Evolutionary conservation across 1,140 invertebrate species (phyloP).

Genomic region (Macrocentrus cingulum): DNA sequence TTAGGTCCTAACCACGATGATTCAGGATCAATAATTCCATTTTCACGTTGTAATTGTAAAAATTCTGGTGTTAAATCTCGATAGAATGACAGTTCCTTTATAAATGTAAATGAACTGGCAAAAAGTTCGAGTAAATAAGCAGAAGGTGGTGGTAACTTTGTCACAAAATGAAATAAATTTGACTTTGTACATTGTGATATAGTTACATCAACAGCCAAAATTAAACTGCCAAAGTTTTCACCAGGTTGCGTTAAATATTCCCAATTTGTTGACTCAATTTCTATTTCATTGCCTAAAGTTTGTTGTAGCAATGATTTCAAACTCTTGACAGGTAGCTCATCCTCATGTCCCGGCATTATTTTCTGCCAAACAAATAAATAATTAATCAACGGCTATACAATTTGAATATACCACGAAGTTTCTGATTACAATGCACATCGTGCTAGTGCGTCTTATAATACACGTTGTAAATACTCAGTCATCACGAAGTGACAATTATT

Average conservation of each 20-base stretch:
- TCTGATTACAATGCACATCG: neutral
- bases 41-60: constrained; percentile 56
- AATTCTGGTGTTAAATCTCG: constrained; percentile 56
- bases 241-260: constrained; percentile 60
- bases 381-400: neutral
- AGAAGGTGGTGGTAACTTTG: constrained; percentile 63
- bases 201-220: constrained; percentile 54
- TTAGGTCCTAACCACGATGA: constrained; percentile 54
- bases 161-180: constrained; percentile 57
- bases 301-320: constrained; percentile 39
- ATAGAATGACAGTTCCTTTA: constrained; percentile 64
- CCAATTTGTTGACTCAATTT: constrained; percentile 42
- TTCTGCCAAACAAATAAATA: constrained; percentile 32
- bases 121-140: constrained; percentile 61
- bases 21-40: constrained; percentile 48
- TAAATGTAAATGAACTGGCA: constrained; percentile 62
- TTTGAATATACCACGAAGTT: neutral
- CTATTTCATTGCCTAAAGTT: constrained; percentile 32
- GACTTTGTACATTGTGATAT: constrained; percentile 35
- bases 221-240: constrained; percentile 66
- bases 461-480: too few species aligned
- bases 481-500: too few species aligned
- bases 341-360: constrained; percentile 40
- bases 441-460: too few species aligned
- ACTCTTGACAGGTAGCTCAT: constrained; percentile 39